Evolutionary conservation across 2,113 vertebrate species (phyloP).

Genomic region (Pristiophorus japonicus): DNA sequence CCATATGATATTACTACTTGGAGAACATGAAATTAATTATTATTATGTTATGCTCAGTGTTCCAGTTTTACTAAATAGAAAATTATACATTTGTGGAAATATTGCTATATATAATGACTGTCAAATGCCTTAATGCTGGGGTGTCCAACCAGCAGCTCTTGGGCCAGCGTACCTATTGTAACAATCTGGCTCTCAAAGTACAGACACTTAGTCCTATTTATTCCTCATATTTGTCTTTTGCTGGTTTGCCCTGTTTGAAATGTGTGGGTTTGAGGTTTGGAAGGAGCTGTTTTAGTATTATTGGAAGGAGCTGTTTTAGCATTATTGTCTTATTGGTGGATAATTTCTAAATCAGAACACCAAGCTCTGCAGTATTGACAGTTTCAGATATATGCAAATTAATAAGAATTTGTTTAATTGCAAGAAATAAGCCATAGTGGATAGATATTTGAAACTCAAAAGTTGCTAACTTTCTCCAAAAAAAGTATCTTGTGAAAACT

Average conservation of each 20-base stretch:
- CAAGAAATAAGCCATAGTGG: background rate
- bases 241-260: background rate
- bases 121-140: background rate
- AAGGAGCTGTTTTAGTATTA: background rate
- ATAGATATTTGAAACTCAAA: background rate
- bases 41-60: slow-evolving; percentile 47
- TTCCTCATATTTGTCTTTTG: background rate
- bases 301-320: background rate
- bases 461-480: background rate
- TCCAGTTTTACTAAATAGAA: slow-evolving; percentile 45
- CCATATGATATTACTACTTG: slow-evolving; percentile 31
- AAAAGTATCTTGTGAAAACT: background rate
- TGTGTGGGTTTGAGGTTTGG: background rate
- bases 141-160: background rate
- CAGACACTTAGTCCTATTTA: background rate
- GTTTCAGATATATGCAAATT: background rate
- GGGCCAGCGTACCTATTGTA: background rate
- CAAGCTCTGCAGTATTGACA: background rate
- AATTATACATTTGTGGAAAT: slow-evolving; percentile 48
- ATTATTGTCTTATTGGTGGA: background rate
- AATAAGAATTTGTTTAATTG: background rate
- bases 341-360: background rate
- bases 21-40: slow-evolving; percentile 47
- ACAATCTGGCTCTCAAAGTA: background rate
- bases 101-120: slow-evolving; percentile 2